These are phyloP conservation scores for Euthynnus affinis DNA, from an alignment of 2,797 vertebrate genomes.

Conservation along the genomic window DNA sequence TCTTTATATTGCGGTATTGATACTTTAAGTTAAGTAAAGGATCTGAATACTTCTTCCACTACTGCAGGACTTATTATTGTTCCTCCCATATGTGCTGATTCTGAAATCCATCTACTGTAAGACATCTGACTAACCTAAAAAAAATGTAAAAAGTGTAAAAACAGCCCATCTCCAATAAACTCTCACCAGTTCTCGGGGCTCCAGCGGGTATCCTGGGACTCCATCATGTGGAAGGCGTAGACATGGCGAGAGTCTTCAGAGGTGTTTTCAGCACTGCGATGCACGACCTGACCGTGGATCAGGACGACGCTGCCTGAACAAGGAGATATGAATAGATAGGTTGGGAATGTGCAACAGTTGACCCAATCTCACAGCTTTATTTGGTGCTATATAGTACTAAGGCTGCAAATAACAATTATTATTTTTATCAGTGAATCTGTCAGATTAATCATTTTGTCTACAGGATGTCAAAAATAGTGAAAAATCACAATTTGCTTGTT, in stretches of 20 bases:
- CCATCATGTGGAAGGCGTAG: conserved; percentile 97
- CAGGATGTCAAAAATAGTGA: neutral
- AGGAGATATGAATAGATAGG: neutral
- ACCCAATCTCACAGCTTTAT: neutral
- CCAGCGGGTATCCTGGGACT: conserved; percentile 89
- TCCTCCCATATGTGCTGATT: no score
- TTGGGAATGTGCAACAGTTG: neutral
- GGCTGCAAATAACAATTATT: no score
- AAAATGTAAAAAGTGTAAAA: neutral
- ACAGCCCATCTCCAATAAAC: neutral
- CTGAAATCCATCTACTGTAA: neutral
- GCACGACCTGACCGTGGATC: conserved; percentile 95
- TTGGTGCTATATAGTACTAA: neutral
- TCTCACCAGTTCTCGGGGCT: conserved; percentile 95
- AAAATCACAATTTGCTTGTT: no score
- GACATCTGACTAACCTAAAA: neutral
- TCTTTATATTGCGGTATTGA: no score
- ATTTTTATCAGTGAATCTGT: neutral
- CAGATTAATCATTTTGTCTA: neutral
- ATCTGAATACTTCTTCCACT: no score
- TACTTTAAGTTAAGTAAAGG: no score
- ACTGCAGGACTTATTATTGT: no score
- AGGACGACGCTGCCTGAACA: conserved; percentile 89
- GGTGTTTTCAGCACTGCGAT: conserved; percentile 91
- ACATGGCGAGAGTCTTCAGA: conserved; percentile 90